A percentile compares a stretch with the other conserved stretches of the same genome.
Conservation (phyloP, 2,888 invertebrate genomes). For the Caenorhabditis becei region DNA sequence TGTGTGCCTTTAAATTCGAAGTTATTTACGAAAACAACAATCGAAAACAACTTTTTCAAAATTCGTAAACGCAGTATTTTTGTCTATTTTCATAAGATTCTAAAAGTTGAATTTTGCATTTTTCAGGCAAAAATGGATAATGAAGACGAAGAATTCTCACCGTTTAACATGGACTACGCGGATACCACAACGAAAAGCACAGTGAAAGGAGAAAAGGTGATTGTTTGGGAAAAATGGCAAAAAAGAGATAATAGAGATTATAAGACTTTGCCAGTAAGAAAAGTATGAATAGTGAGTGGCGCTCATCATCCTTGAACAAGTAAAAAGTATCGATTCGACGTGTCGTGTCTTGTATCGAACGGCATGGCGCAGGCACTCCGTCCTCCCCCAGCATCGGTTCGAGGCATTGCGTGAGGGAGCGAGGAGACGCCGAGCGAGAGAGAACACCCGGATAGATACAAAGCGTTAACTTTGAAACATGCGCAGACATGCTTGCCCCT, state of each 20-base stretch:
- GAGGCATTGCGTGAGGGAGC: not conserved
- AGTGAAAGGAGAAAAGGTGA: not conserved
- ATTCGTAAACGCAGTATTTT: too few species aligned
- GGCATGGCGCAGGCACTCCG: conserved; percentile 46
- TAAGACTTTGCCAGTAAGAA: conserved; percentile 1
- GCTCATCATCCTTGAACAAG: conserved; percentile 25
- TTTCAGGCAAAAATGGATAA: not conserved
- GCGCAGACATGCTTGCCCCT: conserved; percentile 50
- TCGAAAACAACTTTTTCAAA: not conserved
- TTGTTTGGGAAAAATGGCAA: not conserved
- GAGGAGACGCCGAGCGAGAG: conserved; percentile 7
- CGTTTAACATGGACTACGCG: too few species aligned
- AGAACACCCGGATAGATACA: conserved; percentile 5
- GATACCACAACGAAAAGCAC: too few species aligned
- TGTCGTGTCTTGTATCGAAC: conserved; percentile 43
- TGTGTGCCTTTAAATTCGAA: conserved; percentile 24
- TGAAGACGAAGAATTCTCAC: too few species aligned
- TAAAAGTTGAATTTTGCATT: too few species aligned
- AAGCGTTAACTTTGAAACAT: conserved; percentile 50
- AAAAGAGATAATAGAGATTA: not conserved
- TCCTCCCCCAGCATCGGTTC: conserved; percentile 17
- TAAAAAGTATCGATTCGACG: conserved; percentile 59
- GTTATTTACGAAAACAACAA: not conserved
- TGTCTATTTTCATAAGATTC: too few species aligned
- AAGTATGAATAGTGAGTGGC: conserved; percentile 4